phyloP scores from a whole-genome alignment of 2,113 vertebrate species.

The Sylvicapra grimmia region DNA sequence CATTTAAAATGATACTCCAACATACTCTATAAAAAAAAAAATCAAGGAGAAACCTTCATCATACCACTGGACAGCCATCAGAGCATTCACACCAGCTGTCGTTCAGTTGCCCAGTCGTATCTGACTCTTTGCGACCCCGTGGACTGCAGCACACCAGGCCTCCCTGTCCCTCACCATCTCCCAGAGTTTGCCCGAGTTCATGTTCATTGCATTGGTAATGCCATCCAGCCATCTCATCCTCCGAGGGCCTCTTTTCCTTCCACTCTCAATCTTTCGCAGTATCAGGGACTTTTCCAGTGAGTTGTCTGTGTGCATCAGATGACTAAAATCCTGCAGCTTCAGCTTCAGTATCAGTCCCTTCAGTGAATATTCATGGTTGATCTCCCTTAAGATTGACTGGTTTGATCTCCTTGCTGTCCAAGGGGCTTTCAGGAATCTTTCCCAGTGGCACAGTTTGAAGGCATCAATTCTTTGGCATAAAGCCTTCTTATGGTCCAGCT shows the following conservation, averaged over 20 bases:
- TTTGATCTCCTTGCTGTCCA: neutral
- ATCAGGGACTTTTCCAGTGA: neutral
- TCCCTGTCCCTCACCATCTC: neutral
- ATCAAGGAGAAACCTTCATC: neutral
- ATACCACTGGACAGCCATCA: neutral
- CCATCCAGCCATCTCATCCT: neutral
- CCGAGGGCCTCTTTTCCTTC: neutral
- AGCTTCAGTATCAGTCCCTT: neutral
- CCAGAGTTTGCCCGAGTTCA: neutral
- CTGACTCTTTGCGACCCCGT: neutral
- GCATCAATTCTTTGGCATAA: neutral
- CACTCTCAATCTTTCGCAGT: neutral
- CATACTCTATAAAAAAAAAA: neutral
- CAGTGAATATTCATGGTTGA: neutral
- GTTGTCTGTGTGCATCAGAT: neutral
- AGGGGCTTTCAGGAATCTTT: neutral
- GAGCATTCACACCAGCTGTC: neutral
- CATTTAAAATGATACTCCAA: neutral
- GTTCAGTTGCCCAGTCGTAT: accelerated
- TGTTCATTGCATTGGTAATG: neutral
- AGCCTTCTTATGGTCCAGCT: neutral
- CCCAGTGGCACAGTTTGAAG: neutral
- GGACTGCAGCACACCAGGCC: neutral
- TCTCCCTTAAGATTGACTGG: neutral
- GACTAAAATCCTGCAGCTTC: neutral